A percentile compares a stretch with the other conserved stretches of the same genome.
These are phyloP conservation scores for Cydia strobilella DNA, from an alignment of 1,140 invertebrate genomes.

Conservation along the genomic window DNA sequence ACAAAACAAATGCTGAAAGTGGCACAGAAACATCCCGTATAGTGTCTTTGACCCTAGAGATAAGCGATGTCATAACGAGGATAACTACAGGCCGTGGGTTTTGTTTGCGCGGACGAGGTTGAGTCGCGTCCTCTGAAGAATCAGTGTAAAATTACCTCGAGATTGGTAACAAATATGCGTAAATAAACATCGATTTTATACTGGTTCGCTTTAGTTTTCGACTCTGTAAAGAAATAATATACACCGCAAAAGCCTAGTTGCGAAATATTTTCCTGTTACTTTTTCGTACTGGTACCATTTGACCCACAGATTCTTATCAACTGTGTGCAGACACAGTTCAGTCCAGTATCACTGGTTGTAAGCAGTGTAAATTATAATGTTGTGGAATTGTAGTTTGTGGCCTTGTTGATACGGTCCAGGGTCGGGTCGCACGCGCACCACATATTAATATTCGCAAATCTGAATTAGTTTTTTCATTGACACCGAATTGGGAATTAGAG, in stretches of 20 bases:
- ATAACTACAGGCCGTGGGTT: conserved; percentile 2
- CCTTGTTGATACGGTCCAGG: conserved; percentile 43
- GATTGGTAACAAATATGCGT: neutral
- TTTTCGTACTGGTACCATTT: neutral
- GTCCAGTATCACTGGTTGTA: neutral
- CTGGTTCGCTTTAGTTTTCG: no score
- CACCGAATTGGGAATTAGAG: neutral
- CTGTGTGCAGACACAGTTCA: no score
- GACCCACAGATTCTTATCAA: neutral
- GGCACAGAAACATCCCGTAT: conserved; percentile 1
- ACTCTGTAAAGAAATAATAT: no score
- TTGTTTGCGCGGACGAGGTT: neutral
- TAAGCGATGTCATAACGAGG: conserved; percentile 14
- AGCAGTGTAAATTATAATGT: neutral
- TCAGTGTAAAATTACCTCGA: neutral
- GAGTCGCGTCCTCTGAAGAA: neutral
- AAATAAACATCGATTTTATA: neutral
- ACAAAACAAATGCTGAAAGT: neutral
- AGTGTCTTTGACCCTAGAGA: conserved; percentile 23
- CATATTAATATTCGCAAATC: conserved; percentile 38
- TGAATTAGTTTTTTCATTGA: conserved; percentile 32
- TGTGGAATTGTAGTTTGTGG: conserved; percentile 13
- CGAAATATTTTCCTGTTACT: neutral
- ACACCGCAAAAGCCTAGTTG: neutral
- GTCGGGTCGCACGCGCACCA: conserved; percentile 44